Conservation (phyloP, 1,140 invertebrate species). For the Drosophila repletoides region DNA sequence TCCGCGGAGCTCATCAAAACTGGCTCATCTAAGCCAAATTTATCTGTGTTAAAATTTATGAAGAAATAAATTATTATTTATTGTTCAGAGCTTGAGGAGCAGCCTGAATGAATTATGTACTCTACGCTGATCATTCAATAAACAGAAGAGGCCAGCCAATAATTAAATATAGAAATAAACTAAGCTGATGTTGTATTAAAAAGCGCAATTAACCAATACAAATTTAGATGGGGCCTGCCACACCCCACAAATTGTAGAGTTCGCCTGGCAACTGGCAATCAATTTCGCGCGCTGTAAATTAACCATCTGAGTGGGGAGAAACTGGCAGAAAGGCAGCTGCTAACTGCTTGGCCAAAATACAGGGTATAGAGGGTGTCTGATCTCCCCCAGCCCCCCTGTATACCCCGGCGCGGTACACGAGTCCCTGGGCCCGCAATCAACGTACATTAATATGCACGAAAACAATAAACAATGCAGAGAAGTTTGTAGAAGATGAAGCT, state of each 20-base stretch:
- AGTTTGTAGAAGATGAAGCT: neutral
- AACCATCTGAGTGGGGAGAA: slow-evolving; percentile 45
- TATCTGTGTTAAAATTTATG: neutral
- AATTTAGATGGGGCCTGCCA: slow-evolving; percentile 41
- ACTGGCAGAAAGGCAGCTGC: slow-evolving; percentile 65
- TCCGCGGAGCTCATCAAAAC: too few relatives aligned
- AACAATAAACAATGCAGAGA: slow-evolving; percentile 77
- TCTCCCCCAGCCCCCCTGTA: too few relatives aligned
- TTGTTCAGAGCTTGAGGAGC: neutral
- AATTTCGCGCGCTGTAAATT: slow-evolving; percentile 79
- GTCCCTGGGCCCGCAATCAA: slow-evolving; percentile 65
- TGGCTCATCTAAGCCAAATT: too few relatives aligned
- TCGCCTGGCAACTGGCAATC: slow-evolving; percentile 64
- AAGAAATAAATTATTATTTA: neutral
- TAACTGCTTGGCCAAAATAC: slow-evolving; percentile 50
- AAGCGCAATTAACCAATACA: slow-evolving; percentile 64
- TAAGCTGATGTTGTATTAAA: slow-evolving; percentile 13
- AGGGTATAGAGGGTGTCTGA: neutral
- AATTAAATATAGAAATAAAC: slow-evolving; percentile 21
- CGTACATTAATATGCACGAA: slow-evolving; percentile 81
- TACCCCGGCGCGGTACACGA: too few relatives aligned
- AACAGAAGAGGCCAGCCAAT: slow-evolving; percentile 14
- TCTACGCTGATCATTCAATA: slow-evolving; percentile 2
- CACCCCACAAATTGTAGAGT: slow-evolving; percentile 53
- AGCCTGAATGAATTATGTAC: neutral